Conservation (phyloP, 2,113 vertebrate genomes). For the Danionella cerebrum region DNA sequence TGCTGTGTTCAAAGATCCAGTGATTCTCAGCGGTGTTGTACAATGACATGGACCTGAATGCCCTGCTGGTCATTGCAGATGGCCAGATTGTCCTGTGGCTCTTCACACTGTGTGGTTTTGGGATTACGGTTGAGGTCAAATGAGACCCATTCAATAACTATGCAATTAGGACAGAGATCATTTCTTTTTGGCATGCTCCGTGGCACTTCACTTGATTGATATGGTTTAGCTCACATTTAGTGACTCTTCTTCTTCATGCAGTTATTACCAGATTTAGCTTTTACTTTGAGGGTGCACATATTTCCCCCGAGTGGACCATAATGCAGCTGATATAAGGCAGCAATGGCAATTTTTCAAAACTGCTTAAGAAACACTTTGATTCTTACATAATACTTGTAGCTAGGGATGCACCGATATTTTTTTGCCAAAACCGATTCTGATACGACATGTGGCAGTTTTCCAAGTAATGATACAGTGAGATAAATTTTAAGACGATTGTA, state of each 20-base stretch:
- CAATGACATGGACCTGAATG: conserved; percentile 16
- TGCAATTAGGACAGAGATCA: conserved; percentile 18
- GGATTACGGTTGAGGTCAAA: conserved; percentile 23
- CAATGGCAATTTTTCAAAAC: no score
- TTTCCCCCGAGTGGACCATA: no score
- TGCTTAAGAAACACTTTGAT: no score
- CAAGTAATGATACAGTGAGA: no score
- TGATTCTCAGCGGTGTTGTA: neutral
- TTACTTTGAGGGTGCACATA: neutral
- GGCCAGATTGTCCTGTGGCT: conserved; percentile 25
- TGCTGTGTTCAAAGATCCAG: neutral
- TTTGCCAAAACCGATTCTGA: no score
- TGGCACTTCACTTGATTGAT: neutral
- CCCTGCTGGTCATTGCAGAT: conserved; percentile 29
- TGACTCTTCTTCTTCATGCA: neutral
- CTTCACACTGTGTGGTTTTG: conserved; percentile 20
- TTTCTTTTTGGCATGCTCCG: conserved; percentile 15
- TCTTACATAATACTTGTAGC: no score
- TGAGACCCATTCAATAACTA: conserved; percentile 30
- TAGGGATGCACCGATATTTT: no score
- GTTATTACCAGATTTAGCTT: neutral
- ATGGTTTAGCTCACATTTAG: neutral
- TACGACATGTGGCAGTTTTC: no score
- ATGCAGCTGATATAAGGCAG: no score
- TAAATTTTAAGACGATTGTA: no score